Percentiles rank a stretch among this genome's conserved stretches.
Conservation (phyloP, 2,888 invertebrate genomes). For the Lamproptera curius region DNA sequence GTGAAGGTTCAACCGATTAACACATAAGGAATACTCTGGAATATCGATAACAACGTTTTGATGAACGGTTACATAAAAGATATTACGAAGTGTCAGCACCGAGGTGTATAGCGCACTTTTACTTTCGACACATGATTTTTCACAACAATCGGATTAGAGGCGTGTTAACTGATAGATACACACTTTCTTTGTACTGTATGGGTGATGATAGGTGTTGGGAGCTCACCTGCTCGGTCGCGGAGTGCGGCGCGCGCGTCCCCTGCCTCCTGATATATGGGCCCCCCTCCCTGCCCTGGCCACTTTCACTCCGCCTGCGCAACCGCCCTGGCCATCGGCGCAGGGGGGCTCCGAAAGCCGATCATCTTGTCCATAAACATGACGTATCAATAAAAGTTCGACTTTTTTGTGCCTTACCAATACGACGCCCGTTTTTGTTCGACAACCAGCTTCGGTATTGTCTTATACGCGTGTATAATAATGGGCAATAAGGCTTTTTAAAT, state of each 20-base stretch:
- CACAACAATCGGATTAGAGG: constrained; percentile 35
- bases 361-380: neutral
- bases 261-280: constrained; percentile 52
- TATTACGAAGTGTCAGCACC: constrained; percentile 23
- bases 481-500: too few relatives aligned
- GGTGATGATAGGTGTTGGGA: constrained; percentile 24
- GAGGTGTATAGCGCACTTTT: constrained; percentile 31
- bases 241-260: constrained; percentile 65
- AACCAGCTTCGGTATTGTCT: too few relatives aligned
- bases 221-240: constrained; percentile 59
- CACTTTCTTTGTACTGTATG: constrained; percentile 9
- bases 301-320: constrained; percentile 39
- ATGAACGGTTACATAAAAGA: constrained; percentile 33
- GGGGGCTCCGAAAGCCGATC: constrained; percentile 24
- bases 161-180: neutral
- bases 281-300: constrained; percentile 50
- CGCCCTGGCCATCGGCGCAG: constrained; percentile 19
- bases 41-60: constrained; percentile 12
- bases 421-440: neutral
- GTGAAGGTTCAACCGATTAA: neutral
- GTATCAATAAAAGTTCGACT: neutral
- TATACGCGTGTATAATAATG: too few relatives aligned
- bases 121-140: constrained; percentile 33
- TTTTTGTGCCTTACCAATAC: too few relatives aligned
- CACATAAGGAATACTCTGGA: neutral